These are phyloP conservation scores for Microcebus murinus DNA, from an alignment of 2,113 vertebrate species.

Conservation along the genomic window DNA sequence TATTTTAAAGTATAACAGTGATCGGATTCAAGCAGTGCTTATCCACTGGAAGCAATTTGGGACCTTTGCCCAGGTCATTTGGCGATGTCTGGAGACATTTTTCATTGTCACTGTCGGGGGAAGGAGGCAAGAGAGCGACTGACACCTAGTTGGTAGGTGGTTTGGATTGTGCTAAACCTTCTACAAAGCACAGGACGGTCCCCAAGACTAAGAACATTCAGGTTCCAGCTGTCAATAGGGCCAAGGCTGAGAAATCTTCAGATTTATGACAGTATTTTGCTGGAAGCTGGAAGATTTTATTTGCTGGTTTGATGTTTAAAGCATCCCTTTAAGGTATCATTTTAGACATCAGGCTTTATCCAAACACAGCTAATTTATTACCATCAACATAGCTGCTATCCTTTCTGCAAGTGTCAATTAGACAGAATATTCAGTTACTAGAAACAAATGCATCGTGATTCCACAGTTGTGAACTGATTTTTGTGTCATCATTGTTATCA, in stretches of 20 bases:
- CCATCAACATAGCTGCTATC: neutral
- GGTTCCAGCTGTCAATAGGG: neutral
- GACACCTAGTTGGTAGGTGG: neutral
- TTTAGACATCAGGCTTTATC: neutral
- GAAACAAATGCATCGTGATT: neutral
- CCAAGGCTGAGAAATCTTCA: neutral
- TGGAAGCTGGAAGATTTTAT: neutral
- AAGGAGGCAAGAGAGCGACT: rapidly evolving
- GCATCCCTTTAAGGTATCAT: neutral
- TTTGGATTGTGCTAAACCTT: rapidly evolving
- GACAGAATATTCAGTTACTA: neutral
- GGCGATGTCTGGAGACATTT: neutral
- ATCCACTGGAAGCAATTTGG: neutral
- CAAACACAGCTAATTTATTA: neutral
- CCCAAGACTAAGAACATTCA: no score
- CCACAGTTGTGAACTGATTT: neutral
- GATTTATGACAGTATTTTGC: neutral
- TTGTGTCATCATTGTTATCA: neutral
- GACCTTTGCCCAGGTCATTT: no score
- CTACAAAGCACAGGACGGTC: rapidly evolving
- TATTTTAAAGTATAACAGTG: neutral
- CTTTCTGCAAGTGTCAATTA: neutral
- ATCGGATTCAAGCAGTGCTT: rapidly evolving
- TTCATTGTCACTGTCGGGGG: neutral
- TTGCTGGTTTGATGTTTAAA: neutral